Percentiles rank a stretch among this genome's conserved stretches.
These are phyloP conservation scores for Lytechinus variegatus DNA, from an alignment of 35 echinoderm and acorn worm species.

Conservation along the genomic window DNA sequence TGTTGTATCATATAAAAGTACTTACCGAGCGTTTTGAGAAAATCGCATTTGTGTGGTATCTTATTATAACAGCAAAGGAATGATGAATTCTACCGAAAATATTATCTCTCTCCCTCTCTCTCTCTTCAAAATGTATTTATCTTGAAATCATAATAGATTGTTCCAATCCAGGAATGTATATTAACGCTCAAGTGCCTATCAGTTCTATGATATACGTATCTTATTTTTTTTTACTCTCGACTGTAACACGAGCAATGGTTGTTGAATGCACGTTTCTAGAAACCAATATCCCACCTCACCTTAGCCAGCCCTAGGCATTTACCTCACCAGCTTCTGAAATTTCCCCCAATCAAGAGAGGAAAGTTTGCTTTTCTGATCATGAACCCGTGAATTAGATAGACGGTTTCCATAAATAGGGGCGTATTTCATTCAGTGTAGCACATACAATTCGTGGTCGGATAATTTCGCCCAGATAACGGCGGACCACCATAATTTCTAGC, in stretches of 20 bases:
- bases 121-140: background rate
- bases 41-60: background rate
- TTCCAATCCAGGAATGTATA: background rate
- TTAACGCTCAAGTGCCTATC: background rate
- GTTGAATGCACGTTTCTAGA: background rate
- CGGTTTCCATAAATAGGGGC: background rate
- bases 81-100: background rate
- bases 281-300: background rate
- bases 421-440: background rate
- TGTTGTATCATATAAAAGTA: background rate
- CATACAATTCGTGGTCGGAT: background rate
- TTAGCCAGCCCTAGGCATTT: background rate
- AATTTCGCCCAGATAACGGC: background rate
- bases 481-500: background rate
- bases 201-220: background rate
- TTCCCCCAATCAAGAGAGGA: background rate
- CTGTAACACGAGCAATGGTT: background rate
- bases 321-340: background rate
- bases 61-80: background rate
- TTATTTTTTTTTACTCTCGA: background rate
- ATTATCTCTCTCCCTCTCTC: background rate
- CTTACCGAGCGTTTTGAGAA: background rate
- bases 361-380: constrained; percentile 19
- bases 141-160: constrained; percentile 5
- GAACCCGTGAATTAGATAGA: background rate